Evolutionary conservation across 1,140 invertebrate species (phyloP), one percentile per base, ranked within the genome.

Genomic region (Tachypleus tridentatus): DNA sequence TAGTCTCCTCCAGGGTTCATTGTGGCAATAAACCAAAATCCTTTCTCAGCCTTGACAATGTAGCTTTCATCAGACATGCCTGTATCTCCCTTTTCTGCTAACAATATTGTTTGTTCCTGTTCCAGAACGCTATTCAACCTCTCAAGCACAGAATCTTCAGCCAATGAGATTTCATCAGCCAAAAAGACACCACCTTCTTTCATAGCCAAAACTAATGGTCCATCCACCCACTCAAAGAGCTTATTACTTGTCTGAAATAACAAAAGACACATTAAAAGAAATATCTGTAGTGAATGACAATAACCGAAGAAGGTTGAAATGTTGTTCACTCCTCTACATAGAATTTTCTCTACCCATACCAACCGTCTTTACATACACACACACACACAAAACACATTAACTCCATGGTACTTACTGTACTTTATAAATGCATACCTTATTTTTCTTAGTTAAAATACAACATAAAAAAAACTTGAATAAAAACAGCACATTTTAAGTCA

Each of bases 1-100:
- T 92, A 99, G 82, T 99, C 97, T 7, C 97, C 97, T 11, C 95
- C 95, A 47, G 97, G 97, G 81, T 99, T 99, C 97, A 99, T 99
- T 0, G 97, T 99, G 5, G 93, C 93, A 63, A 99, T 84, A 72
- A 99, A 91, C 67, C 91, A 84, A 75, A 99, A 99, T 8, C 84
- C 82, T 9, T 84, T 72, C 66, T 85, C 73, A 0, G 97, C 96
- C 51, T 80, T 78, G 52, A 93, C 83, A 3, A 87, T 76, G 61
- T 81, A 74, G 6, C 67, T 65, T n/a, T 73, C 68, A 54, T 75
- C 74, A 52, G 72, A 72, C 47, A 87, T 87, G 75, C 57, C 64
- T 9, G 47, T 47, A 57, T 49, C 51, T 60, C 65, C 50, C 70
- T 93, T 93, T 78, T 99, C 96, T 10, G 94, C 87, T 50, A 99